Base-by-base conservation (phyloP, 2,888 invertebrate species). In the Odiellus spinosus region DNA sequence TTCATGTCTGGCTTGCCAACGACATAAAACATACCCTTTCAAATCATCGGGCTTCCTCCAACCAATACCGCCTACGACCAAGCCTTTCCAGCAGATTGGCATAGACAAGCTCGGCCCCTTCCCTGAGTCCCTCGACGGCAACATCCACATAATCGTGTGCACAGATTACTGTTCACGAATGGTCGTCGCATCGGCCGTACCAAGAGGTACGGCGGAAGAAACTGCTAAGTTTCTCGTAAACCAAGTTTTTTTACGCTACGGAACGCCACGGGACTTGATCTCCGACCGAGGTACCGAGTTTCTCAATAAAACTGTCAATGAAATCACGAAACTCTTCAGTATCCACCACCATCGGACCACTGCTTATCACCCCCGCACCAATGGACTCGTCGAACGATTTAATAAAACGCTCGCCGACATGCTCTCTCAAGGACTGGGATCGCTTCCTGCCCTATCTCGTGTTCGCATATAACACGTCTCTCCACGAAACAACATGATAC, bases 161-260 rank as follows among this genome's bases (percentile, higher is more conserved):
- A 19, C 36, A 1, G 52, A 53, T n/a, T 33, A 39, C n/a, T 42
- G 14, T 14, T 40, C 48, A 26, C 4, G 26, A 26, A 26, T 26
- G 26, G 26, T 26, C 4, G 26, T 26, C 8, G 26, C 26, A 8
- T 4, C 26, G 4, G 26, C 26, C 4, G 26, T 26, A 4, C 26
- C 26, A 4, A 4, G 26, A 26, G 26, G 26, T 6, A 26, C 8
- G 26, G 26, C 26, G 5, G 26, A 26, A 8, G 26, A 26, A 26
- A 8, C 54, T 14, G 49, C 52, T 4, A 47, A 45, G 34, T 44
- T 50, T 18, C 21, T 56, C 8, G 46, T 55, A 1, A 42, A 55
- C 39, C 39, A 55, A 19, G 50, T 53, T 15, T 44, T 58, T 6
- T 50, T 45, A 35, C 47, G 46, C 8, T 54, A 51, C 49, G 55